A percentile compares a stretch with the other conserved stretches of the same genome.
Evolutionary conservation across 2,797 vertebrate species (phyloP).

Genomic region (Otolemur crassicaudatus): DNA sequence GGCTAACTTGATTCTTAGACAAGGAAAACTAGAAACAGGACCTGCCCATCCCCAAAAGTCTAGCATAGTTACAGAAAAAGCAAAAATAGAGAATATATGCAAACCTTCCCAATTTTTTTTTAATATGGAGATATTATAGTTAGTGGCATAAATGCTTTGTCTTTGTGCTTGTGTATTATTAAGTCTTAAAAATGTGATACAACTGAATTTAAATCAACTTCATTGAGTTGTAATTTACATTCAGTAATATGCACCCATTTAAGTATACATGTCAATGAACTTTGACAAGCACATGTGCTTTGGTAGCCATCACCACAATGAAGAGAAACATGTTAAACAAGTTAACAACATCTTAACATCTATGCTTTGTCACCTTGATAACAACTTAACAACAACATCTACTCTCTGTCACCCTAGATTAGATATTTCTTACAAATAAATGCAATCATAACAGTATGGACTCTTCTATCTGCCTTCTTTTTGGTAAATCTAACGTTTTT

Average conservation of each 20-base stretch:
- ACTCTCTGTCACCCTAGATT: conserved; percentile 70
- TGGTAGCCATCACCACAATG: background rate
- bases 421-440: conserved; percentile 55
- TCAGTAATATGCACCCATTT: background rate
- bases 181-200: background rate
- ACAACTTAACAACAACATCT: background rate
- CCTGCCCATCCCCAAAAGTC: background rate
- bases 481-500: conserved; percentile 1
- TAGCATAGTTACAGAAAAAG: background rate
- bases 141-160: background rate
- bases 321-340: too few relatives aligned
- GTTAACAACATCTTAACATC: background rate
- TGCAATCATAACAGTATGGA: background rate
- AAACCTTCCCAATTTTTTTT: background rate
- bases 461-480: background rate
- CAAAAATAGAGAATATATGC: background rate
- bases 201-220: background rate
- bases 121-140: background rate
- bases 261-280: background rate
- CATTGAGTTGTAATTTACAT: background rate
- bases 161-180: background rate
- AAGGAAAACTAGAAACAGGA: background rate
- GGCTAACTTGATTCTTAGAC: background rate
- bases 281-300: background rate
- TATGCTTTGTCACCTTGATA: conserved; percentile 58